phyloP scores from a whole-genome alignment of 2,797 vertebrate species.

The Notolepis coatsorum region DNA sequence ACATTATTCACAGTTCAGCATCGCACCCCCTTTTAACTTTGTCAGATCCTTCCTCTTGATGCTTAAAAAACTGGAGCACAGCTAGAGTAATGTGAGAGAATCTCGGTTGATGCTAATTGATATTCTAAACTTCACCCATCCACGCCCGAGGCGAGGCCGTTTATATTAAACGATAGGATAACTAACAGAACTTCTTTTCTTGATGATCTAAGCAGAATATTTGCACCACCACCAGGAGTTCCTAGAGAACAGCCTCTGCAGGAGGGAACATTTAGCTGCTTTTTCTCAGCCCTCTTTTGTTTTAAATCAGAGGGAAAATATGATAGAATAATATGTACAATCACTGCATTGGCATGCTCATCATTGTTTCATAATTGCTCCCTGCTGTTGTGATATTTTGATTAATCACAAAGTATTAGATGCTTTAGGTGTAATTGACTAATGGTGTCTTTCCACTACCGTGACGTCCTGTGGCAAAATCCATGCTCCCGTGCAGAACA shows the following conservation, averaged over 20 bases:
- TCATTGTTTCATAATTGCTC: not conserved
- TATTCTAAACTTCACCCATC: conserved; percentile 75
- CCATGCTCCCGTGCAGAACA: too few species aligned
- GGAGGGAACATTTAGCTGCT: conserved; percentile 4
- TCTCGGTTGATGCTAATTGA: conserved; percentile 76
- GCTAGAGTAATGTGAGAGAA: conserved; percentile 54
- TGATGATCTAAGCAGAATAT: conserved; percentile 72
- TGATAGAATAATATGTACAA: not conserved
- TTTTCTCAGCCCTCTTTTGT: not conserved
- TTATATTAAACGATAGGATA: conserved; percentile 70
- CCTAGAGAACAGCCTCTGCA: conserved; percentile 36
- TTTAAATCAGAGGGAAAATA: conserved; percentile 3
- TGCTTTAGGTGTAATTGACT: not conserved
- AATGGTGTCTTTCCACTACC: too few species aligned
- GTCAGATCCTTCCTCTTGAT: conserved; percentile 33
- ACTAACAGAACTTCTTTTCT: conserved; percentile 67
- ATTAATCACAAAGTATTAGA: not conserved
- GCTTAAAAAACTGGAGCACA: conserved; percentile 28
- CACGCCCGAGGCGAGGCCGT: conserved; percentile 59
- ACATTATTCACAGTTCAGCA: conserved; percentile 13
- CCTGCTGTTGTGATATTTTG: conserved; percentile 5
- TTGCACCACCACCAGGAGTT: conserved; percentile 36
- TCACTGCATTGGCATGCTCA: not conserved
- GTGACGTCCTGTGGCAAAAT: too few species aligned
- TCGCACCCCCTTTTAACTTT: conserved; percentile 51